These are phyloP conservation scores for Brachirus orientalis DNA, from an alignment of 2,113 vertebrate genomes.

Conservation along the genomic window DNA sequence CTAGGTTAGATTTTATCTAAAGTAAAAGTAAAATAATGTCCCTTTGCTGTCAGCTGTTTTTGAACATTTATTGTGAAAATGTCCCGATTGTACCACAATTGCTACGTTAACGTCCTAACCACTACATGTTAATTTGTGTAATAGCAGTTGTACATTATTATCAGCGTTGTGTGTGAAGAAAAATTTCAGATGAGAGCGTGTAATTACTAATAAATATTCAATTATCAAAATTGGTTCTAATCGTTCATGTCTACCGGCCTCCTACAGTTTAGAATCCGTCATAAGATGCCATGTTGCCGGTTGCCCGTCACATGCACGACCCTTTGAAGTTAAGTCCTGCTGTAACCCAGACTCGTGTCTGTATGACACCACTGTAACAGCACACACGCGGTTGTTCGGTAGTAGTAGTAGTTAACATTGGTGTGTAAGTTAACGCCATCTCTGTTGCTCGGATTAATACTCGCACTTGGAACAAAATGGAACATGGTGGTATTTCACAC, in stretches of 20 bases:
- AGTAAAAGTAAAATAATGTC: background rate
- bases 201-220: background rate
- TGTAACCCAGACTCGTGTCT: background rate
- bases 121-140: too few relatives aligned
- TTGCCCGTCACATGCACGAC: constrained; percentile 29
- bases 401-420: background rate
- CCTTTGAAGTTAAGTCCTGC: background rate
- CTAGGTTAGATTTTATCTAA: too few relatives aligned
- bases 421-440: fast-evolving
- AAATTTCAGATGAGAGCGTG: background rate
- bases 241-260: constrained; percentile 30
- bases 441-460: too few relatives aligned
- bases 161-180: fast-evolving
- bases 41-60: background rate
- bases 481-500: background rate
- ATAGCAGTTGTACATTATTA: background rate
- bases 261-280: background rate
- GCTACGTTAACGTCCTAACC: too few relatives aligned
- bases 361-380: fast-evolving
- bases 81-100: too few relatives aligned
- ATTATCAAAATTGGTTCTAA: background rate
- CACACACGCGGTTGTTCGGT: fast-evolving
- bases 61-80: background rate
- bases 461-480: background rate
- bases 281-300: constrained; percentile 20